Evolutionary conservation across 1,140 invertebrate species (phyloP), one percentile per base, ranked within the genome.

Genomic region (Scaptodrosophila lebanonensis): DNA sequence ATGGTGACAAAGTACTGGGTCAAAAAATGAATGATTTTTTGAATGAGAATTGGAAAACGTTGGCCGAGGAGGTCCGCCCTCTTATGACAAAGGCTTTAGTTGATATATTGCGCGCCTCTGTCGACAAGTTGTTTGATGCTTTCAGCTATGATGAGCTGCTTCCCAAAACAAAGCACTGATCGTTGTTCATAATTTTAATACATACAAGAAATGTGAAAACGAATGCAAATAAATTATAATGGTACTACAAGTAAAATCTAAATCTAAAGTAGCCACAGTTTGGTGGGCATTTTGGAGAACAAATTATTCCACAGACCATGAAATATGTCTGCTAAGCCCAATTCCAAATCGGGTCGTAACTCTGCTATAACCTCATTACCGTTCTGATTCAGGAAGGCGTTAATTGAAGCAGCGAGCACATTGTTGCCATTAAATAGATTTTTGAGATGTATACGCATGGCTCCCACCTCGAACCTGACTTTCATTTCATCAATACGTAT

Each of bases 291-390:
- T 72, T 93, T 93, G 18, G 91, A 89, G 77, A 95, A 94, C 16
- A 93, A 93, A 12, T 89, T 90, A 65, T 95, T 94, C 39, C 95
- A 89, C 82, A 95, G 93, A 1, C 90, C 88, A 70, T 93, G 92
- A 86, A 95, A 95, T 67, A 95, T 93, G 68, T 92, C 93, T 0
- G 91, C 91, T 57, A 95, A 92, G 49, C 93, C 92, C 3, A 89
- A 76, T 2, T 92, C 91, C 0, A 94, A 92, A 2, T 93, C 94
- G 1, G 93, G 93, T 84, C 93, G 90, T 91, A 95, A 93, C 86
- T 95, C 94, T 13, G 92, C 91, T 35, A 95, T 94, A 30, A 95
- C 94, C 77, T 95, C 94, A 16, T 93, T 91, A 0, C 93, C 91
- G 69, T 95, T 95, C 73, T 94, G 93, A 87, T 95, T 95, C 8